A percentile compares a stretch with the other conserved stretches of the same genome.
Evolutionary conservation across 2,888 invertebrate species (phyloP).

Genomic region (Lepidonotus clava): DNA sequence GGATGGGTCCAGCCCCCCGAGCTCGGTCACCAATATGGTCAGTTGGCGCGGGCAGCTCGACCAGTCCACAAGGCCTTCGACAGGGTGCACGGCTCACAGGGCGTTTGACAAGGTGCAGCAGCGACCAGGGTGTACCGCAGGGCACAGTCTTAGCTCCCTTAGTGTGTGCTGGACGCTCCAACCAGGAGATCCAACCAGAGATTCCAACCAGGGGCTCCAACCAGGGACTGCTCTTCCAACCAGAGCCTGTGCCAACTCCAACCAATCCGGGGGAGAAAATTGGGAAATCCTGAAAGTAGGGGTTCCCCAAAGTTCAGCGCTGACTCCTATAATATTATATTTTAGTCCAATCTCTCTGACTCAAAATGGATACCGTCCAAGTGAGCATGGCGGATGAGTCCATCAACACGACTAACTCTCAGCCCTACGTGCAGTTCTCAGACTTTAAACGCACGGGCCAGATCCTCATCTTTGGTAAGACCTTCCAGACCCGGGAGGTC

Average conservation of each 20-base stretch:
- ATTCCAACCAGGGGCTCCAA: no score
- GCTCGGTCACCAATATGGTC: no score
- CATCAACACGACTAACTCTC: not conserved
- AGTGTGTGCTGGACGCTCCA: no score
- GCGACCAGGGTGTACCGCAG: no score
- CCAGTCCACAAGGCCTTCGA: not conserved
- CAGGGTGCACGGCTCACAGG: no score
- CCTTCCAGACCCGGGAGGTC: slow-evolving; percentile 66
- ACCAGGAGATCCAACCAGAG: no score
- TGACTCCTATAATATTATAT: not conserved
- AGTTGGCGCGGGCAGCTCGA: not conserved
- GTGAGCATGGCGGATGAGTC: slow-evolving; percentile 4
- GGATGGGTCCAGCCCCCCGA: not conserved
- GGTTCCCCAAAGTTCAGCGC: not conserved
- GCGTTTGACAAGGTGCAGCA: no score
- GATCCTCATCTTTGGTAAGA: slow-evolving; percentile 1
- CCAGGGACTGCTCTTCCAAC: no score
- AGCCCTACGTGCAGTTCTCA: slow-evolving; percentile 28
- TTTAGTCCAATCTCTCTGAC: not conserved
- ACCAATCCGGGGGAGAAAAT: no score
- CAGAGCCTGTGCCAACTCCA: no score
- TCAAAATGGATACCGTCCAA: not conserved
- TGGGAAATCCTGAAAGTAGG: no score
- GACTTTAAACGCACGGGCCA: not conserved
- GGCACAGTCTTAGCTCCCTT: not conserved